phyloP scores from a whole-genome alignment of 2,888 invertebrate genomes.

The Xestia xanthographa region DNA sequence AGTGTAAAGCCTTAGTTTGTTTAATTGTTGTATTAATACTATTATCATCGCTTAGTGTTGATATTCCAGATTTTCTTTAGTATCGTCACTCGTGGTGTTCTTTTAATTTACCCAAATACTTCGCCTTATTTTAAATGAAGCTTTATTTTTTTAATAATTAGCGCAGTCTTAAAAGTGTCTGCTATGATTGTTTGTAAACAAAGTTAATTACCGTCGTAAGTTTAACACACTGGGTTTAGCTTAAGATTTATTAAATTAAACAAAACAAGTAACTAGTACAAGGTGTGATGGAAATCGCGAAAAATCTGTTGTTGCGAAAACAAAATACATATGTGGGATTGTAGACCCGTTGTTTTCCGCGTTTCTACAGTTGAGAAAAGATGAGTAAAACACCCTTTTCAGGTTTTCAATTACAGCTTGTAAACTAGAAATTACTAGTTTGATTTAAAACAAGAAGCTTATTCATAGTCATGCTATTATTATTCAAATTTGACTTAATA shows the following conservation, averaged over 20 bases:
- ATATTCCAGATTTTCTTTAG: neutral
- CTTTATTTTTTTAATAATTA: neutral
- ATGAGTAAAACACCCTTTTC: neutral
- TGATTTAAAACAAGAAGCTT: neutral
- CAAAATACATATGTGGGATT: neutral
- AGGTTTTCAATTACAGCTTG: neutral
- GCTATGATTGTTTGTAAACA: conserved; percentile 45
- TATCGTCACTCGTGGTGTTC: neutral
- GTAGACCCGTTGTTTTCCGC: neutral
- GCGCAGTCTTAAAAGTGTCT: neutral
- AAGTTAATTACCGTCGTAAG: conserved; percentile 5
- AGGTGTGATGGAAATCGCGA: neutral
- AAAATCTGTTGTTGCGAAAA: neutral
- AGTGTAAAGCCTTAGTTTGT: conserved; percentile 7
- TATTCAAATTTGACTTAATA: neutral
- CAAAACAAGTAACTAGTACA: neutral
- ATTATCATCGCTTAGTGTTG: neutral
- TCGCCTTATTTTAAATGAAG: neutral
- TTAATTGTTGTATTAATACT: conserved; percentile 23
- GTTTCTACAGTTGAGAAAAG: neutral
- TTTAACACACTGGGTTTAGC: neutral
- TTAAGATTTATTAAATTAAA: neutral
- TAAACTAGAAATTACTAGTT: neutral
- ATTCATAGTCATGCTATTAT: neutral
- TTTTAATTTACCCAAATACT: neutral